Evolutionary conservation across 23 tunicate species (phyloP).

Genomic region (Oikopleura dioica): DNA sequence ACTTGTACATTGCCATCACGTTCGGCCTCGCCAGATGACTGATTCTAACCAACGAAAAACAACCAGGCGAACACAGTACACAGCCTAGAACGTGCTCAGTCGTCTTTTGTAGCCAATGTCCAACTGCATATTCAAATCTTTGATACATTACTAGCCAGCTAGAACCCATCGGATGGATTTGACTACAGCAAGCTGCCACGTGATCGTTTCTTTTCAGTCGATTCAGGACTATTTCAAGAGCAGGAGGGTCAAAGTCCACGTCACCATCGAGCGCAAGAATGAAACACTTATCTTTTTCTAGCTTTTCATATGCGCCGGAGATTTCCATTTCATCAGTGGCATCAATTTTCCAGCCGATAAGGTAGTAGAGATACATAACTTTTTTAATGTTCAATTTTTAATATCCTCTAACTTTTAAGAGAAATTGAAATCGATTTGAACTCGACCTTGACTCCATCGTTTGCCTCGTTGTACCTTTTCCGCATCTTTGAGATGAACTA

Average conservation of each 20-base stretch:
- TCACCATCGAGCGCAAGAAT: conserved; percentile 91
- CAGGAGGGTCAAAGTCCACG: conserved; percentile 85
- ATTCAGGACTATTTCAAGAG: conserved; percentile 53
- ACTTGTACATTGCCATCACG: conserved; percentile 12
- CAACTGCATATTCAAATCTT: conserved; percentile 96
- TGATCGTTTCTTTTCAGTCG: conserved; percentile 78
- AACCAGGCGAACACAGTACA: conserved; percentile 95
- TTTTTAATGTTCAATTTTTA: no score
- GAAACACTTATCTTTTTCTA: conserved; percentile 18
- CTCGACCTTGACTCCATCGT: conserved; percentile 14
- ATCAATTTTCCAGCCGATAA: conserved; percentile 39
- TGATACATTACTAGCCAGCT: conserved; percentile 93
- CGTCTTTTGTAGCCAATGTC: conserved; percentile 97
- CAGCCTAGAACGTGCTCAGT: conserved; percentile 98
- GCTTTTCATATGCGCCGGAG: background rate
- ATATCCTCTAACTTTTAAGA: no score
- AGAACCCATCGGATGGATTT: conserved; percentile 8
- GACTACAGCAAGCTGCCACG: conserved; percentile 94
- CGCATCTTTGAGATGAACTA: conserved; percentile 2
- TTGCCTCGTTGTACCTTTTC: conserved; percentile 2
- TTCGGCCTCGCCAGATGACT: background rate
- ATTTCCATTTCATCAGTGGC: background rate
- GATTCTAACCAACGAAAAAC: conserved; percentile 61
- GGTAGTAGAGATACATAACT: conserved; percentile 94
- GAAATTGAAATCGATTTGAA: no score